Conservation (phyloP, 2,113 vertebrate species). For the Chlamydotis undulata region DNA sequence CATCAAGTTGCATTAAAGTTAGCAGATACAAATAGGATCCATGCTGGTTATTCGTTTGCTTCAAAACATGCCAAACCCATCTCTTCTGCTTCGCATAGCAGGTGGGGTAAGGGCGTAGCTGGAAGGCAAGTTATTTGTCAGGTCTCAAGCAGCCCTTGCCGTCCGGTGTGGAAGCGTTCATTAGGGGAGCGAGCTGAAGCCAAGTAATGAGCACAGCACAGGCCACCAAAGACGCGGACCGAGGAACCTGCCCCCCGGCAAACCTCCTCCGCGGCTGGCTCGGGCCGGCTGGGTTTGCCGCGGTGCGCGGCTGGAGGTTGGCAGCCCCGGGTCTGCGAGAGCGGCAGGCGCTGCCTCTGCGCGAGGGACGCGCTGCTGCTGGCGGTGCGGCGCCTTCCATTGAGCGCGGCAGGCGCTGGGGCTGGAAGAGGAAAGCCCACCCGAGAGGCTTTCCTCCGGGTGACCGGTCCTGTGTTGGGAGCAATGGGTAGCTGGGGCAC, state of each 20-base stretch:
- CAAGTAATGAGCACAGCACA: rapidly evolving
- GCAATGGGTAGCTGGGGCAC: too few relatives aligned
- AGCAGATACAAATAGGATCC: slow-evolving; percentile 1
- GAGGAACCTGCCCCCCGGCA: not conserved
- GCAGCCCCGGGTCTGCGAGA: not conserved
- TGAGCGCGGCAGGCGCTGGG: too few relatives aligned
- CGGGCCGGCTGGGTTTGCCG: not conserved
- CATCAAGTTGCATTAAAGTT: slow-evolving; percentile 15
- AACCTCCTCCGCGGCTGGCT: rapidly evolving
- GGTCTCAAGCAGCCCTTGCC: not conserved
- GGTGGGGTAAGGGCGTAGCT: not conserved
- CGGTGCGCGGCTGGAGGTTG: rapidly evolving
- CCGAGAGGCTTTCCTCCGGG: too few relatives aligned
- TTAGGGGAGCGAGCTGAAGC: not conserved
- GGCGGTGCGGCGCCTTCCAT: not conserved
- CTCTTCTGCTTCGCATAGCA: not conserved
- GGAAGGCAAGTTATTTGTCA: not conserved
- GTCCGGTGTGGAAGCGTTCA: not conserved
- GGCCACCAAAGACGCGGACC: rapidly evolving
- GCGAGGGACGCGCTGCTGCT: too few relatives aligned
- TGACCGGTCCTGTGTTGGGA: not conserved
- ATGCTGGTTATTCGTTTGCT: not conserved
- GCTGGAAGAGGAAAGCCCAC: not conserved
- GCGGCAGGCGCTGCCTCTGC: too few relatives aligned
- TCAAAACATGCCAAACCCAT: not conserved